phyloP scores from a whole-genome alignment of 2,113 vertebrate genomes.

The Baryphthengus martii region DNA sequence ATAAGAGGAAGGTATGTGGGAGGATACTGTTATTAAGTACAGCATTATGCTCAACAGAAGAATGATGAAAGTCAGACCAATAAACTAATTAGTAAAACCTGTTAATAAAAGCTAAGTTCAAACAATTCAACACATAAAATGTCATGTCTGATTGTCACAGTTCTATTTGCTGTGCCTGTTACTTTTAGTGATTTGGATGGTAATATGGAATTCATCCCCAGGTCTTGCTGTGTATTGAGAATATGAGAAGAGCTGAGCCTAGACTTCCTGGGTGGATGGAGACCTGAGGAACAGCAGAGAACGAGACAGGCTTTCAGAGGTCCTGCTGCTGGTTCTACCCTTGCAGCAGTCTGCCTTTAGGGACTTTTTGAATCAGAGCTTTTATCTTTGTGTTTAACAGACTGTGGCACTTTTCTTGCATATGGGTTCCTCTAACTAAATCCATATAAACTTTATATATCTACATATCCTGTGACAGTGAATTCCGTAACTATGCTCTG shows the following conservation, averaged over 20 bases:
- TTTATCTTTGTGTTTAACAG: not conserved
- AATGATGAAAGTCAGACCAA: not conserved
- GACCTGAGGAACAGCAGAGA: not conserved
- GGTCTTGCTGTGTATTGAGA: not conserved
- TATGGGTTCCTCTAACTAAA: not conserved
- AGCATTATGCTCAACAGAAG: not conserved
- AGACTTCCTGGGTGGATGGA: not conserved
- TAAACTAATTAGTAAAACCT: not conserved
- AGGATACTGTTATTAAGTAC: not conserved
- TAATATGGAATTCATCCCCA: not conserved
- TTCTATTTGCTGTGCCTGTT: not conserved
- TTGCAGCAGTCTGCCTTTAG: not conserved
- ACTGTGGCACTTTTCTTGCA: not conserved
- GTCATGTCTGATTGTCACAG: not conserved
- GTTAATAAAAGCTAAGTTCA: not conserved
- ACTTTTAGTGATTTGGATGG: not conserved
- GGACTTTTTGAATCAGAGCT: not conserved
- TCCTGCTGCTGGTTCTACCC: not conserved
- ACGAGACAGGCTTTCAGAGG: not conserved
- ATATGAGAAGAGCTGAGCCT: not conserved
- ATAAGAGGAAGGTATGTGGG: not conserved
- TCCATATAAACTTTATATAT: not conserved
- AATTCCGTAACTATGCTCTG: not conserved
- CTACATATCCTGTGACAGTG: not conserved
- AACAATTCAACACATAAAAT: not conserved